These are phyloP conservation scores for Trichogramma pretiosum DNA, from an alignment of 1,140 invertebrate species.

Conservation along the genomic window DNA sequence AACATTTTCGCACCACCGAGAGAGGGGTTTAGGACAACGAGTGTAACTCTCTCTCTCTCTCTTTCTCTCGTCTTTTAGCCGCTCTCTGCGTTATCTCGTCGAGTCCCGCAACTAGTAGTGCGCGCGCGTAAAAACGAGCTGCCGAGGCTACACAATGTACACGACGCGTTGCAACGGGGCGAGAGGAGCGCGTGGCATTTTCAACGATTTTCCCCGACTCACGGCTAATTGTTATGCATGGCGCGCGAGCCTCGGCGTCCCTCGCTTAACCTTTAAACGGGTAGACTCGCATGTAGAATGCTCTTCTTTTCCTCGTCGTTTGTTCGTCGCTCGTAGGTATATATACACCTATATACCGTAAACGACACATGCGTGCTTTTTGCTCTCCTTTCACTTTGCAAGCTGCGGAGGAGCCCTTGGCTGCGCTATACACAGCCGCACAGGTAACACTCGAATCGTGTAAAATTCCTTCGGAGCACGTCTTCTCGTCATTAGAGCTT, in stretches of 20 bases:
- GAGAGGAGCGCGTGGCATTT: conserved; percentile 37
- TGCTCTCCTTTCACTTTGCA: conserved; percentile 13
- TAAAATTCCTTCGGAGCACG: conserved; percentile 1
- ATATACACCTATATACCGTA: too few relatives aligned
- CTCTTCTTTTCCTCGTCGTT: conserved; percentile 5
- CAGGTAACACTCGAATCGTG: too few relatives aligned
- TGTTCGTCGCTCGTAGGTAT: conserved; percentile 10
- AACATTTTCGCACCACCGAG: too few relatives aligned
- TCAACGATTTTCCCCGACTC: conserved; percentile 41
- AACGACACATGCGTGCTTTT: too few relatives aligned
- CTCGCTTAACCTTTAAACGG: conserved; percentile 36
- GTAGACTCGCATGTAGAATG: conserved; percentile 11
- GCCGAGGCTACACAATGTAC: too few relatives aligned
- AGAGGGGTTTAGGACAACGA: too few relatives aligned
- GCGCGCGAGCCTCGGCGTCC: conserved; percentile 33
- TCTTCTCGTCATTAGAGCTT: conserved; percentile 1
- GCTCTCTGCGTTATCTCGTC: too few relatives aligned
- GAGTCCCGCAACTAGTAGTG: too few relatives aligned
- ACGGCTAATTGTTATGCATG: conserved; percentile 46
- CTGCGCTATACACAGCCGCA: neutral
- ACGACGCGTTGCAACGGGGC: too few relatives aligned
- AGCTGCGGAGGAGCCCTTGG: too few relatives aligned
- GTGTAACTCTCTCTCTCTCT: conserved; percentile 35
- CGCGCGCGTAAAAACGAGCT: too few relatives aligned
- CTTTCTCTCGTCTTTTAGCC: conserved; percentile 32